Conservation (phyloP, 2,888 invertebrate species). For the Syrista parreyssii region DNA sequence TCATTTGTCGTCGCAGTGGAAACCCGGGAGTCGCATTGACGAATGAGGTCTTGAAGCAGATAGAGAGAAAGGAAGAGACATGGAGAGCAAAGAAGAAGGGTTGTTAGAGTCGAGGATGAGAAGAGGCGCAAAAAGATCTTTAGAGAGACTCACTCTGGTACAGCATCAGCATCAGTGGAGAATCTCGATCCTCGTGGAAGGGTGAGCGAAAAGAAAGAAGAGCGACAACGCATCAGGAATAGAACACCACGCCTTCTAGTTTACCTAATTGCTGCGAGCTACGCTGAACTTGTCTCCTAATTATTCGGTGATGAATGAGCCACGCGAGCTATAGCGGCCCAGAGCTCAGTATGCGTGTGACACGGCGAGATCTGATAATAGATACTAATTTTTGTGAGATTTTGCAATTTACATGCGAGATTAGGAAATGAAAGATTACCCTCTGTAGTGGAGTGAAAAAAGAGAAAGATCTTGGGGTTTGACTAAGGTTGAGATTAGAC, state of each 20-base stretch:
- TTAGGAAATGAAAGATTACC: slow-evolving; percentile 14
- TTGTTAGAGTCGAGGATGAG: slow-evolving; percentile 30
- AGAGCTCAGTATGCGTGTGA: slow-evolving; percentile 34
- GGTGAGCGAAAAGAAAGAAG: slow-evolving; percentile 15
- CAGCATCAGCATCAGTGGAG: neutral
- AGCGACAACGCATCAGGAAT: slow-evolving; percentile 50
- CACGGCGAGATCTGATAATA: slow-evolving; percentile 47
- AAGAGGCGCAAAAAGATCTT: slow-evolving; percentile 25
- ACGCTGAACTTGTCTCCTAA: slow-evolving; percentile 62
- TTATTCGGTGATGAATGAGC: slow-evolving; percentile 61
- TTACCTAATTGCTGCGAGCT: slow-evolving; percentile 63
- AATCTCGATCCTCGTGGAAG: slow-evolving; percentile 1
- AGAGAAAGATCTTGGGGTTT: neutral
- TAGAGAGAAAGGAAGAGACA: slow-evolving; percentile 12
- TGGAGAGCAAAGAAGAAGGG: slow-evolving; percentile 22
- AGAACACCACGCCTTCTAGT: slow-evolving; percentile 63
- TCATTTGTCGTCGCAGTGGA: slow-evolving; percentile 2
- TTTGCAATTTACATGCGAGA: neutral
- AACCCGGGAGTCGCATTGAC: neutral
- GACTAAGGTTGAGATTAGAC: neutral
- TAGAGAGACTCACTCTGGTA: neutral
- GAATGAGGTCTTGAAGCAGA: slow-evolving; percentile 1
- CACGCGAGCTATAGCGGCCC: slow-evolving; percentile 13
- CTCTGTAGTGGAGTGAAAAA: neutral
- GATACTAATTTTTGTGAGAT: slow-evolving; percentile 48